phyloP scores from a whole-genome alignment of 2,113 vertebrate genomes.

The Lutjanus erythropterus region DNA sequence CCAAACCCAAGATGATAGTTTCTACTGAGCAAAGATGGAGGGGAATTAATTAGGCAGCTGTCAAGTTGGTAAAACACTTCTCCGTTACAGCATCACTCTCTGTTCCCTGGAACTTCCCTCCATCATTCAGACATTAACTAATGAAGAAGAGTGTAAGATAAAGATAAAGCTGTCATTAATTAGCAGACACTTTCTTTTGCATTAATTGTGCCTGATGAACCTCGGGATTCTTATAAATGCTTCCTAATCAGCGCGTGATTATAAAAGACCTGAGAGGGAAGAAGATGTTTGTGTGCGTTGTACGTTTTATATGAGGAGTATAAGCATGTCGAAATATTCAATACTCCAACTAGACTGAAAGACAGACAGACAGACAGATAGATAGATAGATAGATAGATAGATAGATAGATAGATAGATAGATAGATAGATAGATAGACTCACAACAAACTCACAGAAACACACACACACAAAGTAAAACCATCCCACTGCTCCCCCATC shows the following conservation, averaged over 20 bases:
- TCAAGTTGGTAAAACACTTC: conserved; percentile 50
- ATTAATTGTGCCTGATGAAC: conserved; percentile 54
- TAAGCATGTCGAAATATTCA: not conserved
- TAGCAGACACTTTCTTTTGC: conserved; percentile 42
- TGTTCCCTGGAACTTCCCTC: conserved; percentile 33
- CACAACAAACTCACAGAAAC: conserved; percentile 26
- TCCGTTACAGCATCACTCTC: conserved; percentile 26
- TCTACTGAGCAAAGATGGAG: conserved; percentile 41
- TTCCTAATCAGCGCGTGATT: conserved; percentile 44
- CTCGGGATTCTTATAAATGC: conserved; percentile 28
- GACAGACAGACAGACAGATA: not conserved
- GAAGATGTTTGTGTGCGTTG: not conserved
- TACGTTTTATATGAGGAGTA: not conserved
- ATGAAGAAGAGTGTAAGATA: conserved; percentile 37
- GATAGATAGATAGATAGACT: not conserved
- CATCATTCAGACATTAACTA: conserved; percentile 46
- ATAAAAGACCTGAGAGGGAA: conserved; percentile 25
- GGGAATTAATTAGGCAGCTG: conserved; percentile 42
- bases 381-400: not conserved
- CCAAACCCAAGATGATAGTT: conserved; percentile 52
- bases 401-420: not conserved
- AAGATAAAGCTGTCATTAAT: conserved; percentile 52
- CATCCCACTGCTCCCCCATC: conserved; percentile 33
- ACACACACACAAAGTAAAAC: conserved; percentile 43
- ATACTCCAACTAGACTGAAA: not conserved